These are phyloP conservation scores for Aplochiton taeniatus DNA, from an alignment of 2,797 vertebrate species.

Conservation along the genomic window DNA sequence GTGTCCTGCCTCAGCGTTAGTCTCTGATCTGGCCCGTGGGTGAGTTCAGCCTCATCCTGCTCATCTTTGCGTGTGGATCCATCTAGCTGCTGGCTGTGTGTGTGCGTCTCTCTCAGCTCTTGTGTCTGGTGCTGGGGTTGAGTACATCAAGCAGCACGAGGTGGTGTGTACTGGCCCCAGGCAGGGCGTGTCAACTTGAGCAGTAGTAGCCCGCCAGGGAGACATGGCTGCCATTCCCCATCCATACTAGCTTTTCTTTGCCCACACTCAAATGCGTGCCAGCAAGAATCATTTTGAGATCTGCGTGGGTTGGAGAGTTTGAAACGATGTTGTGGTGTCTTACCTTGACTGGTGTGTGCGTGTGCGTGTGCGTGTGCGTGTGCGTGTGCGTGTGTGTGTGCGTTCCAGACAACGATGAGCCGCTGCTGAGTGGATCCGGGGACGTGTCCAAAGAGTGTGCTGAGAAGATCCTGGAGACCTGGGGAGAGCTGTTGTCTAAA, in stretches of 20 bases:
- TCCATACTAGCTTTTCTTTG: too few relatives aligned
- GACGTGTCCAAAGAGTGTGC: constrained; percentile 99
- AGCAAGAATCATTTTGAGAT: too few relatives aligned
- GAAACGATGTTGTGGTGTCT: background rate
- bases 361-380: background rate
- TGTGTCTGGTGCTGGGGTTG: background rate
- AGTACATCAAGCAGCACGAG: too few relatives aligned
- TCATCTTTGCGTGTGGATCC: background rate
- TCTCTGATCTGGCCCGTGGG: background rate
- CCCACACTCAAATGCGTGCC: too few relatives aligned
- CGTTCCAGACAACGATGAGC: constrained; percentile 92
- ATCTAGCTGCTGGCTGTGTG: constrained; percentile 15
- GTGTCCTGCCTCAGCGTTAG: background rate
- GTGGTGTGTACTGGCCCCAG: too few relatives aligned
- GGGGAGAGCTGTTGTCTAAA: constrained; percentile 96
- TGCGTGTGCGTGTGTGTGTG: constrained; percentile 3
- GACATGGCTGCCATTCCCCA: too few relatives aligned
- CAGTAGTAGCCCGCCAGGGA: too few relatives aligned
- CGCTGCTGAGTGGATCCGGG: constrained; percentile 93
- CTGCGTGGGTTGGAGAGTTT: too few relatives aligned
- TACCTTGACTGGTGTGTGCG: background rate
- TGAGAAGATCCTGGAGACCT: constrained; percentile 98
- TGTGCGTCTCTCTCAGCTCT: background rate
- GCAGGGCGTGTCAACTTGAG: too few relatives aligned
- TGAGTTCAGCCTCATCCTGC: background rate